Conservation (phyloP, 2,113 vertebrate genomes). For the Rhea americana region DNA sequence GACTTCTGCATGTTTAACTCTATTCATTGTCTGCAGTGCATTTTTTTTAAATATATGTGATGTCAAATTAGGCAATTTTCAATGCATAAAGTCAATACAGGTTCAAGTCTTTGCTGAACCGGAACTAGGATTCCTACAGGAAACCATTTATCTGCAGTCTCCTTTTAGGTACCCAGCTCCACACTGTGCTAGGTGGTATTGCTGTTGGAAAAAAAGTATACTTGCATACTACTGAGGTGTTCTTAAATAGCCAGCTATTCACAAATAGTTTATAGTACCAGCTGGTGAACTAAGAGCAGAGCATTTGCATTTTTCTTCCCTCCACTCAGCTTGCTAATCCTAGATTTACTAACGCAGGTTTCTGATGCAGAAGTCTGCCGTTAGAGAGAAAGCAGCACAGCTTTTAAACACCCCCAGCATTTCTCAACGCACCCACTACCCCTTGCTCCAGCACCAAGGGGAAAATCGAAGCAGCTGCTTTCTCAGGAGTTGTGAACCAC, state of each 20-base stretch:
- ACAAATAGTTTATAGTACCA: constrained; percentile 11
- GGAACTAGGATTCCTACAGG: background rate
- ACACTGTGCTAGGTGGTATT: constrained; percentile 21
- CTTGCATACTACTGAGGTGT: constrained; percentile 2
- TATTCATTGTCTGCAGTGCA: background rate
- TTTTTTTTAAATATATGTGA: background rate
- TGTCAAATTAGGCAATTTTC: background rate
- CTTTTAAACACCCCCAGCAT: background rate
- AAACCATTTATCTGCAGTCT: background rate
- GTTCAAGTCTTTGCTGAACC: constrained; percentile 7
- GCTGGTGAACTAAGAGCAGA: background rate
- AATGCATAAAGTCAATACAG: constrained; percentile 40
- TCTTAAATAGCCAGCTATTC: background rate
- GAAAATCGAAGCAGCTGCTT: background rate
- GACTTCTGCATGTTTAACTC: constrained; percentile 11
- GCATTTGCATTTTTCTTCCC: background rate
- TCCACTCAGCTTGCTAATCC: background rate
- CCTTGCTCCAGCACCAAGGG: background rate
- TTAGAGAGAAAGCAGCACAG: background rate
- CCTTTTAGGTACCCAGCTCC: background rate
- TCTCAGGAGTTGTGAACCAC: background rate
- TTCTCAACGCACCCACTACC: background rate
- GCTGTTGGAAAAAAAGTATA: constrained; percentile 29
- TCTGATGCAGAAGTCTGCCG: background rate
- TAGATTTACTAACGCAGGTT: background rate